Evolutionary conservation across 2,797 vertebrate genomes (phyloP), one percentile per base, ranked within the genome.

Genomic region (Fringilla coelebs): DNA sequence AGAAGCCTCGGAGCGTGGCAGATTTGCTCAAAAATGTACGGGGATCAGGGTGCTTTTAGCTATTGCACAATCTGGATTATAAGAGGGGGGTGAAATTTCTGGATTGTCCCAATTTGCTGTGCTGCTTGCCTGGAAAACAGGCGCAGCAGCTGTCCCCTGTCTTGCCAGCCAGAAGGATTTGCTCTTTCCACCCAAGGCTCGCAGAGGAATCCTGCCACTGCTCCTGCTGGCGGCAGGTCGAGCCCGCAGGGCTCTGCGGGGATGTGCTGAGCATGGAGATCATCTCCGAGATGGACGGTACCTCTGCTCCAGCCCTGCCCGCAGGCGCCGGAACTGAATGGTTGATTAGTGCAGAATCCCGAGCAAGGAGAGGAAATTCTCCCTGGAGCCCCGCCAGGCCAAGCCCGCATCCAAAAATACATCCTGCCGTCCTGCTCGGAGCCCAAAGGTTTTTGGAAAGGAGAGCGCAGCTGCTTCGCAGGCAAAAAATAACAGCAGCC

Each of bases 301-400:
- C 95, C 94, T 67, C 93, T n/a, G 91, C 94, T 91, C 85, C 5
- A 93, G 90, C 88, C 83, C 90, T 93, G 88, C 94, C 85, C 11
- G 3, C 88, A 54, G 94, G 90, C 91, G 82, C 70, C 26, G 4
- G 58, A 46, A 48, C 77, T 72, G 94, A 77, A 84, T 52, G 7
- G 9, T 24, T 93, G 93, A 93, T 94, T 78, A 94, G 93, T 2
- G 17, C 84, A 90, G 91, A 86, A 93, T 66, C 83, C 66, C 7
- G 10, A 81, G 90, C 90, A 73, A 96, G 91, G 95, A 86, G 83
- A 96, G 91, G 96, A 94, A 95, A 96, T 89, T 96, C 95, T 95
- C 93, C 91, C 95, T 94, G 93, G 94, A 95, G 94, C 79, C 76
- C 73, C 77, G 94, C 96, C 96, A 96, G 91, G 89, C 85, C 95